These are phyloP conservation scores for Ahaetulla prasina DNA, from an alignment of 2,113 vertebrate species.

Conservation along the genomic window DNA sequence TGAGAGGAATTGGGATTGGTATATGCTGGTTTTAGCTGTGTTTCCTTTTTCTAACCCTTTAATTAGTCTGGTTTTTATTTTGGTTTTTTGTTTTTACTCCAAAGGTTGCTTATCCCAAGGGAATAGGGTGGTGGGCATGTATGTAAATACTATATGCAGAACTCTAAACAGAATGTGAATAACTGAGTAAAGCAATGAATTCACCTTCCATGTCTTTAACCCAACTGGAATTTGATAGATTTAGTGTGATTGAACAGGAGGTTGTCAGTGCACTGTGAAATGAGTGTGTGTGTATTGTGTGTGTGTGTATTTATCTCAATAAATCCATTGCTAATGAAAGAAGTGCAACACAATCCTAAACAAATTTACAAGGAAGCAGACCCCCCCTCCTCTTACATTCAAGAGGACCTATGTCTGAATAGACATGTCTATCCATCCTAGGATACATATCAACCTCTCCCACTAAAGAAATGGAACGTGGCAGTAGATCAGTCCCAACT, in stretches of 20 bases:
- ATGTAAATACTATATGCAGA: not conserved
- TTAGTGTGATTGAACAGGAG: not conserved
- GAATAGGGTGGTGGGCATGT: not conserved
- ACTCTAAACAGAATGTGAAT: not conserved
- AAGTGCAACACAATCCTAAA: not conserved
- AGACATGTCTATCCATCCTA: not conserved
- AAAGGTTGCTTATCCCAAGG: not conserved
- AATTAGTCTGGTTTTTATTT: not conserved
- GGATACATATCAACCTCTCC: not conserved
- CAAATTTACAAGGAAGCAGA: not conserved
- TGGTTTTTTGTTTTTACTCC: not conserved
- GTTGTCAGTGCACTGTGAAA: too few relatives aligned
- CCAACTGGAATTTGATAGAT: not conserved
- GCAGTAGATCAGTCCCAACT: not conserved
- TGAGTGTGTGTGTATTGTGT: too few relatives aligned
- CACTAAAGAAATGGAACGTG: not conserved
- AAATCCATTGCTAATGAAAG: not conserved
- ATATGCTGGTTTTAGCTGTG: not conserved
- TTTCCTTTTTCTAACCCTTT: not conserved
- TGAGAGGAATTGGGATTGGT: not conserved
- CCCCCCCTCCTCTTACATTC: not conserved
- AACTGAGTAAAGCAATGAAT: not conserved
- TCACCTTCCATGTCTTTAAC: not conserved
- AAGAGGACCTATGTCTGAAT: not conserved
- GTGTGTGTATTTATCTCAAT: not conserved